These are phyloP conservation scores for Crossaster papposus DNA, from an alignment of 53 echinoderm and acorn worm genomes.

Conservation along the genomic window DNA sequence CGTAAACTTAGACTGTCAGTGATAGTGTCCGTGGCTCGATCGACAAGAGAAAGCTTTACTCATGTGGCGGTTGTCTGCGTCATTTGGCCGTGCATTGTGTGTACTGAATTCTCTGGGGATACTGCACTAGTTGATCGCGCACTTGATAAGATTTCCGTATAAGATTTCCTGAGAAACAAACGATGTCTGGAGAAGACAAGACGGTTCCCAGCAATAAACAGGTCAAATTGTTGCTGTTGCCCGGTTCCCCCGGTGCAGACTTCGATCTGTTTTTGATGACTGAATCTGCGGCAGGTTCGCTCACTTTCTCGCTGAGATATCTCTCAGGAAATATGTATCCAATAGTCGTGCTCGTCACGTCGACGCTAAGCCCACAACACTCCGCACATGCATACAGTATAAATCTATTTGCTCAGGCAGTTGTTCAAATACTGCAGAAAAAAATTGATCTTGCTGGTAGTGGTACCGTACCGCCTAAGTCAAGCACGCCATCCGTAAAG, in stretches of 20 bases:
- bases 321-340: not conserved
- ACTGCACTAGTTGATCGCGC: not conserved
- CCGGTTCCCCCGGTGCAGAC: not conserved
- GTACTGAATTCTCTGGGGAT: not conserved
- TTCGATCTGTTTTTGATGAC: conserved; percentile 1
- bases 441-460: not conserved
- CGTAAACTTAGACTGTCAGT: not conserved
- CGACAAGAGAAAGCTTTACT: not conserved
- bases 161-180: not conserved
- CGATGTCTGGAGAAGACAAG: not conserved
- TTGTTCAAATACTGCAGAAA: not conserved
- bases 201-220: not conserved
- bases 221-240: not conserved
- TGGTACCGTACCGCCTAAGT: not conserved
- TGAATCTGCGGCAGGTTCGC: not conserved
- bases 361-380: not conserved
- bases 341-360: not conserved
- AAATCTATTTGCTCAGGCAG: not conserved
- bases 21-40: not conserved
- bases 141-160: not conserved
- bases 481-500: not conserved
- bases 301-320: not conserved
- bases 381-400: not conserved
- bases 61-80: not conserved
- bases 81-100: not conserved